Percentiles rank a stretch among this genome's conserved stretches.
Evolutionary conservation across 2,113 vertebrate genomes (phyloP).

Genomic region (Ptilorrhoa leucosticta): DNA sequence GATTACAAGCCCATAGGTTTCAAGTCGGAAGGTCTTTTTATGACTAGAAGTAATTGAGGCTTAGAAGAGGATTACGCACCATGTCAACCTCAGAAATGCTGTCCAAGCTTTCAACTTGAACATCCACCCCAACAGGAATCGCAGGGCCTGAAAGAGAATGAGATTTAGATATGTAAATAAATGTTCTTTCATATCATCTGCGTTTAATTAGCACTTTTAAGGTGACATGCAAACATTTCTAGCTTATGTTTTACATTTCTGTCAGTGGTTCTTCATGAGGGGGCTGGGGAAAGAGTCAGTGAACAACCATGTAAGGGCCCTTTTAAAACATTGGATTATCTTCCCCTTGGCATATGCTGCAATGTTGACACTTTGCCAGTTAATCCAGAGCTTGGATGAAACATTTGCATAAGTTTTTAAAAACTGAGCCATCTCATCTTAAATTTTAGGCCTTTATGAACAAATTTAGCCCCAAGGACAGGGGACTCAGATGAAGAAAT

Average conservation of each 20-base stretch:
- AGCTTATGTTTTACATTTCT: neutral
- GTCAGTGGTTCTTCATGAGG: neutral
- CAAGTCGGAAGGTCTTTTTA: neutral
- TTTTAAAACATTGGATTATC: neutral
- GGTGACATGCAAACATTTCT: neutral
- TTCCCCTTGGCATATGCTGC: neutral
- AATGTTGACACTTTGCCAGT: neutral
- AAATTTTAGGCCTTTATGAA: neutral
- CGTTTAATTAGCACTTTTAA: neutral
- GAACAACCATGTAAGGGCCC: neutral
- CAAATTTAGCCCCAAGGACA: neutral
- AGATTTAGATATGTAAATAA: constrained; percentile 13
- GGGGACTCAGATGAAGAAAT: neutral
- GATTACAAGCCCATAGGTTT: neutral
- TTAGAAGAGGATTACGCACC: constrained; percentile 68
- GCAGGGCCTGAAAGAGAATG: constrained; percentile 83
- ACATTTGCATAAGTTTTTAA: neutral
- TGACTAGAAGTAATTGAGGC: neutral
- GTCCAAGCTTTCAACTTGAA: constrained; percentile 94
- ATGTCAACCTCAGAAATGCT: constrained; percentile 98
- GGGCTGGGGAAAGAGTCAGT: neutral
- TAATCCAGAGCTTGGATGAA: neutral
- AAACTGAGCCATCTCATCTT: neutral
- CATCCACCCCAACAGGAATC: constrained; percentile 93
- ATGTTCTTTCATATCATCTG: neutral